Evolutionary conservation across 2,797 vertebrate genomes (phyloP).

Genomic region (Enteromius treurensis): DNA sequence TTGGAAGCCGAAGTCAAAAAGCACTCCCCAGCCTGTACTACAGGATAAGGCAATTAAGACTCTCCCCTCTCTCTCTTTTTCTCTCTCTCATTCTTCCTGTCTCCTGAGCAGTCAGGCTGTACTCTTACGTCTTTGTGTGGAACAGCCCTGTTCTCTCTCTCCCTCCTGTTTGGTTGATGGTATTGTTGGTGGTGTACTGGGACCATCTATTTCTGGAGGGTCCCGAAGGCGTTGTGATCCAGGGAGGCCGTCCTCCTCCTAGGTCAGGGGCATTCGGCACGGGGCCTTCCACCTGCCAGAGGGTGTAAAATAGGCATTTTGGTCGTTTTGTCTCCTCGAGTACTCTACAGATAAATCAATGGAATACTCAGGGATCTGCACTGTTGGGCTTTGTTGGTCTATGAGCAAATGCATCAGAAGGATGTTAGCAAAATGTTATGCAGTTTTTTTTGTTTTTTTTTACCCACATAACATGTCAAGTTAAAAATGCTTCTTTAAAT

Average conservation of each 20-base stretch:
- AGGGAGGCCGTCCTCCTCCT: slow-evolving; percentile 67
- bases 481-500: slow-evolving; percentile 1
- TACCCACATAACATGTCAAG: neutral
- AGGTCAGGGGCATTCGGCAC: slow-evolving; percentile 60
- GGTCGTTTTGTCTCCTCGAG: neutral
- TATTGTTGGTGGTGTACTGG: slow-evolving; percentile 71
- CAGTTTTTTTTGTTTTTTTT: neutral
- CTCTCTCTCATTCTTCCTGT: slow-evolving; percentile 42
- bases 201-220: slow-evolving; percentile 78
- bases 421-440: neutral
- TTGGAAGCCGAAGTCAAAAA: slow-evolving; percentile 77
- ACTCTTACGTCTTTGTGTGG: slow-evolving; percentile 37
- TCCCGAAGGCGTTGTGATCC: slow-evolving; percentile 74
- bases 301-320: slow-evolving; percentile 37
- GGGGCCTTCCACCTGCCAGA: slow-evolving; percentile 41
- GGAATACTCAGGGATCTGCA: neutral
- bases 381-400: neutral
- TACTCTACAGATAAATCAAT: slow-evolving; percentile 17
- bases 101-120: slow-evolving; percentile 31
- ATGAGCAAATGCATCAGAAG: neutral
- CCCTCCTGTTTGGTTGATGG: slow-evolving; percentile 51
- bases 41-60: slow-evolving; percentile 80
- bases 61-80: slow-evolving; percentile 51
- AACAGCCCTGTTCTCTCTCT: slow-evolving; percentile 37
- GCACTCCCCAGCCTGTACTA: slow-evolving; percentile 75